A percentile compares a stretch with the other conserved stretches of the same genome.
phyloP scores from a whole-genome alignment of 2,888 invertebrate species.

The Malacosoma neustria region DNA sequence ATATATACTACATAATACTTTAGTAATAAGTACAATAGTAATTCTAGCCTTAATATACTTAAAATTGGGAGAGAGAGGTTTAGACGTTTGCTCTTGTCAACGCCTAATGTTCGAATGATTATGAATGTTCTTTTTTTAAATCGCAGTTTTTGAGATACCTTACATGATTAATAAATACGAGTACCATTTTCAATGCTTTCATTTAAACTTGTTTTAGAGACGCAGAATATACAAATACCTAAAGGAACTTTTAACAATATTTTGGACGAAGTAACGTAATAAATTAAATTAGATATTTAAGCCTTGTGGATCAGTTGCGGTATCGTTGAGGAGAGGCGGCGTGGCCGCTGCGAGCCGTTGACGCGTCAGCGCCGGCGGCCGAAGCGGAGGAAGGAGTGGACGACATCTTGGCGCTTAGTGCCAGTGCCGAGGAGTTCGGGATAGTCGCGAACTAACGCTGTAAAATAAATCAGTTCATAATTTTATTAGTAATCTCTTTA shows the following conservation, averaged over 20 bases:
- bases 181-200: background rate
- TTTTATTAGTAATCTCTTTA: too few species aligned
- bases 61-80: constrained; percentile 54
- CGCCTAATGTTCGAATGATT: constrained; percentile 13
- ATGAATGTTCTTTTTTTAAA: constrained; percentile 11
- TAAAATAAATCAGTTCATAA: too few species aligned
- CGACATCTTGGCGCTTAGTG: constrained; percentile 90
- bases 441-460: constrained; percentile 66
- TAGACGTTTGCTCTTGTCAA: constrained; percentile 22
- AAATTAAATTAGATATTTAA: constrained; percentile 8
- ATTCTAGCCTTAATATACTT: constrained; percentile 28
- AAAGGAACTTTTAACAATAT: constrained; percentile 42
- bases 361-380: constrained; percentile 83
- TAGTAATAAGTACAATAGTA: constrained; percentile 46
- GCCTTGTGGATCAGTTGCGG: constrained; percentile 23
- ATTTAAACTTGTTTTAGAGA: background rate
- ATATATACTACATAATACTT: constrained; percentile 57
- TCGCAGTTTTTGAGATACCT: constrained; percentile 34
- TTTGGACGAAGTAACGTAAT: constrained; percentile 53
- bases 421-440: constrained; percentile 77
- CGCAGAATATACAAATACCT: constrained; percentile 5
- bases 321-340: constrained; percentile 16
- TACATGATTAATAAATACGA: constrained; percentile 5
- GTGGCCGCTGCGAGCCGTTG: constrained; percentile 17
- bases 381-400: constrained; percentile 92